Evolutionary conservation across 2,113 vertebrate species (phyloP), one percentile per base, ranked within the genome.

Genomic region (Formicarius rufipectus): DNA sequence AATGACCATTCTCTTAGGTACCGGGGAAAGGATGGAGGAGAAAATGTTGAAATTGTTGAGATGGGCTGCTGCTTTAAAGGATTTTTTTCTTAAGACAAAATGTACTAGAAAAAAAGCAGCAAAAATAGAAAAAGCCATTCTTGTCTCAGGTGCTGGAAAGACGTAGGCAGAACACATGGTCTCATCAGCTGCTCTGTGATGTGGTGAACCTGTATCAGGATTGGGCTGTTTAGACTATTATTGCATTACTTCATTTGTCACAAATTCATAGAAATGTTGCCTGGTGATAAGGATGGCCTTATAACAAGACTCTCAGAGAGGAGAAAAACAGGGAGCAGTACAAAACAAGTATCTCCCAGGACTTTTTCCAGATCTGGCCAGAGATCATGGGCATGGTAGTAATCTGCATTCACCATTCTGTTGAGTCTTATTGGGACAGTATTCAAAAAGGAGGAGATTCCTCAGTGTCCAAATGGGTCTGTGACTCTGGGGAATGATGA

Each of bases 131-230:
- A 95, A 95, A 95, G 68, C 76, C 86, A 44, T 90, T 97, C 94
- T 95, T 92, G 80, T 95, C 91, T 95, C 95, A 95, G 93, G 94
- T 96, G 94, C 94, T 92, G 93, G 89, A 93, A 92, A 97, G 84
- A 93, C 23, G 93, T 95, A 87, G 94, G 95, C 94, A 92, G 95
- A 97, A 95, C 95, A 96, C 95, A 97, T 96, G 95, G 93, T 84
- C 79, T 90, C 52, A 74, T 95, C 96, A 97, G 95, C 95, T 97
- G 96, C 89, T 97, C 89, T 87, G 89, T 12, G 52, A 90, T 89
- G 91, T 87, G 60, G 86, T 35, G 78, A 97, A 93, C 90, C 89
- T 90, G 93, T 47, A 75, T 52, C 64, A 87, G 89, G 80, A 92
- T 37, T 78, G 49, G 87, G 49, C 56, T 81, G 39, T 68, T 55